A percentile compares a stretch with the other conserved stretches of the same genome.
Evolutionary conservation across 1,140 invertebrate genomes (phyloP).

Genomic region (Brachionus koreanus): DNA sequence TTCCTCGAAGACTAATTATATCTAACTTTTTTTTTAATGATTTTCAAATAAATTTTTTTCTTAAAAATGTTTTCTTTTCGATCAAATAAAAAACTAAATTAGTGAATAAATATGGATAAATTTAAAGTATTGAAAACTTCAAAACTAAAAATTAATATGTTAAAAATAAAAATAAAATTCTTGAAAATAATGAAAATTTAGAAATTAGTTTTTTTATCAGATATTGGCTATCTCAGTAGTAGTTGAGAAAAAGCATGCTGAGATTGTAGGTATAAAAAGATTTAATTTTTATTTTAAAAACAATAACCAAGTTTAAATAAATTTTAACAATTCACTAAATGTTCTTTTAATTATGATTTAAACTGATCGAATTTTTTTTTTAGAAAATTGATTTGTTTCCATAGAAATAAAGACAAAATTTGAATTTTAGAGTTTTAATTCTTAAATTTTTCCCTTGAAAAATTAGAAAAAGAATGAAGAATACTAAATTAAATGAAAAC

Average conservation of each 20-base stretch:
- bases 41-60: too few species aligned
- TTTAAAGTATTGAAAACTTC: too few species aligned
- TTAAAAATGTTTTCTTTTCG: too few species aligned
- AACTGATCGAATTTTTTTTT: not conserved
- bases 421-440: not conserved
- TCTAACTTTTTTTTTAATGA: not conserved
- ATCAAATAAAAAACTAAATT: too few species aligned
- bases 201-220: too few species aligned
- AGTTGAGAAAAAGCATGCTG: not conserved
- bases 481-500: not conserved
- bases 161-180: too few species aligned
- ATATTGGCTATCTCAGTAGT: not conserved
- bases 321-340: not conserved
- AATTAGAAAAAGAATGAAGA: not conserved
- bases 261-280: not conserved
- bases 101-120: too few species aligned
- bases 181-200: too few species aligned
- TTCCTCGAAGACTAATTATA: not conserved
- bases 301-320: not conserved
- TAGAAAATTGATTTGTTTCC: not conserved
- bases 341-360: not conserved
- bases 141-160: too few species aligned
- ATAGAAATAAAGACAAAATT: not conserved
- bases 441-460: not conserved
- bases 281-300: not conserved